A percentile compares a stretch with the other conserved stretches of the same genome.
Conservation (phyloP, 2,888 invertebrate species). For the Mesoligia furuncula region DNA sequence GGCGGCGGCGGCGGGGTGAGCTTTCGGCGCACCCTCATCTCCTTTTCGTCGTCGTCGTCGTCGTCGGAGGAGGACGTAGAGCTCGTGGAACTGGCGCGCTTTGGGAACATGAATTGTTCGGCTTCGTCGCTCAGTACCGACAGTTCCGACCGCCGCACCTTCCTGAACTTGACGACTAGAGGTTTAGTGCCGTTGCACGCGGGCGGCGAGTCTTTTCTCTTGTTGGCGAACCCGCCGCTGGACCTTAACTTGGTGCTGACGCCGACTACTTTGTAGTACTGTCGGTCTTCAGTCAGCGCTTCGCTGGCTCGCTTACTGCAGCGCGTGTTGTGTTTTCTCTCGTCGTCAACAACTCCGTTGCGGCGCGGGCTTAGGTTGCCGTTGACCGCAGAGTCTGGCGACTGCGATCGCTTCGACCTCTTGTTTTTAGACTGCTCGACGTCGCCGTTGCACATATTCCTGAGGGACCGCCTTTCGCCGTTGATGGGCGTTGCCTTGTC, state of each 20-base stretch:
- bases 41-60: conserved; percentile 89
- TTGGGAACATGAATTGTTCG: conserved; percentile 96
- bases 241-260: conserved; percentile 92
- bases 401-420: conserved; percentile 78
- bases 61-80: conserved; percentile 88
- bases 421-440: conserved; percentile 73
- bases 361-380: conserved; percentile 78
- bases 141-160: conserved; percentile 93
- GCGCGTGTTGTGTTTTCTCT: conserved; percentile 80
- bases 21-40: conserved; percentile 84
- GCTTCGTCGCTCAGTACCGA: conserved; percentile 95
- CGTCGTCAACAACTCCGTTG: conserved; percentile 80
- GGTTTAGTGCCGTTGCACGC: conserved; percentile 90
- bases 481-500: conserved; percentile 89
- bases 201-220: conserved; percentile 81
- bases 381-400: conserved; percentile 78
- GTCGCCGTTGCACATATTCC: conserved; percentile 85
- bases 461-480: conserved; percentile 81
- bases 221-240: conserved; percentile 85
- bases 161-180: conserved; percentile 94
- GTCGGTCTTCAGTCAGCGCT: conserved; percentile 78
- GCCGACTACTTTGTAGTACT: conserved; percentile 94
- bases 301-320: conserved; percentile 77
- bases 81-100: conserved; percentile 90
- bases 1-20: conserved; percentile 80